Conservation (phyloP, 2,113 vertebrate species). For the Turdus rufiventris region DNA sequence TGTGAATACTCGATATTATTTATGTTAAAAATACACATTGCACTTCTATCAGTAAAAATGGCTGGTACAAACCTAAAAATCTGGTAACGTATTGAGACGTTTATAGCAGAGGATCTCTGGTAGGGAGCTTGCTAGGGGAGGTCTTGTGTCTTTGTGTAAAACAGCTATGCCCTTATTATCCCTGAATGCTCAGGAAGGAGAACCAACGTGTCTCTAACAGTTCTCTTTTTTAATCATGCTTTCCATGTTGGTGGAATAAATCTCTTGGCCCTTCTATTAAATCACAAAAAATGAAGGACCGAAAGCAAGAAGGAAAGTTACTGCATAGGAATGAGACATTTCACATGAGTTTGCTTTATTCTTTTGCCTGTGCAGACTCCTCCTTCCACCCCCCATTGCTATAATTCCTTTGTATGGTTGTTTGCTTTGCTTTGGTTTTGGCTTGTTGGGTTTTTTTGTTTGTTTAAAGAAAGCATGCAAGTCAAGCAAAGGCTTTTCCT, state of each 20-base stretch:
- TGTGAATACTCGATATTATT: background rate
- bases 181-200: background rate
- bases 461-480: background rate
- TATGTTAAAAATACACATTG: background rate
- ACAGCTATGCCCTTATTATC: background rate
- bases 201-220: background rate
- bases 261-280: background rate
- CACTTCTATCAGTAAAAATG: background rate
- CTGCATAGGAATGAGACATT: background rate
- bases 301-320: background rate
- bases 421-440: background rate
- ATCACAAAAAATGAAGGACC: background rate
- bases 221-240: background rate
- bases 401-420: background rate
- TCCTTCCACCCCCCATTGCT: accelerated
- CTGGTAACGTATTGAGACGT: background rate
- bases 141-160: background rate
- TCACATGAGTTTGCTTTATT: background rate
- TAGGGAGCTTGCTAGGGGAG: background rate
- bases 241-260: background rate
- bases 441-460: background rate
- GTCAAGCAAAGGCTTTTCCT: background rate
- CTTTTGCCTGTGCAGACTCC: background rate
- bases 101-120: background rate
- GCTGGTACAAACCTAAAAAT: background rate